These are phyloP conservation scores for Cossypha caffra DNA, from an alignment of 2,797 vertebrate species.

Conservation along the genomic window DNA sequence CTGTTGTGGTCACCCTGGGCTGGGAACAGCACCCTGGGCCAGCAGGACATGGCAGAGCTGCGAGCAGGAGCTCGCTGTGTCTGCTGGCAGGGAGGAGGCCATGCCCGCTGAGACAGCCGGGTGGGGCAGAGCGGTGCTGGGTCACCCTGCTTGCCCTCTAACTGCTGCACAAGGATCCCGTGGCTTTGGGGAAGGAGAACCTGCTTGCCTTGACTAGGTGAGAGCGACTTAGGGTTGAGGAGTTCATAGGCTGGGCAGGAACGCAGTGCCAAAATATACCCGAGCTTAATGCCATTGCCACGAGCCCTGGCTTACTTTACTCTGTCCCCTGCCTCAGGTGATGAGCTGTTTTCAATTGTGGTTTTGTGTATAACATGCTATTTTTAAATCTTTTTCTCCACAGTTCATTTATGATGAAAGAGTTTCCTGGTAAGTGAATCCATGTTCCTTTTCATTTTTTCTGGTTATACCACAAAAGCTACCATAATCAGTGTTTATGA, in stretches of 20 bases:
- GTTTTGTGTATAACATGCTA: neutral
- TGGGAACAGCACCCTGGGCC: neutral
- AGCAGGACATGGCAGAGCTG: neutral
- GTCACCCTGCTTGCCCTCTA: neutral
- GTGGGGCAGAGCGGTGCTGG: too few relatives aligned
- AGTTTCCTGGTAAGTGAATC: conserved; percentile 88
- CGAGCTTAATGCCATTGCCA: neutral
- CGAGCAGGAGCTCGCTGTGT: neutral
- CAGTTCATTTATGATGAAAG: conserved; percentile 98
- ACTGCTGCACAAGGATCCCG: neutral
- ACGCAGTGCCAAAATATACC: neutral
- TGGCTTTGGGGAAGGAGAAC: neutral
- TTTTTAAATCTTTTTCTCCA: conserved; percentile 37
- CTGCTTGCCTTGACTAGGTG: neutral
- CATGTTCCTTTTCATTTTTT: neutral
- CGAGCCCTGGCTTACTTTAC: neutral
- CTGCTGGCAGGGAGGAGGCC: rapidly evolving
- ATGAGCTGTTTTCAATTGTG: neutral
- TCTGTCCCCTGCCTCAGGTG: neutral
- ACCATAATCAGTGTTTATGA: neutral
- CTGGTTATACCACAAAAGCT: neutral
- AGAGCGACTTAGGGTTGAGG: neutral
- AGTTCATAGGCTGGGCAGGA: neutral
- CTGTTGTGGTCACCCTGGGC: neutral
- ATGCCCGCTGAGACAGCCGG: rapidly evolving